Evolutionary conservation across 2,797 vertebrate genomes (phyloP).

Genomic region (Cossypha caffra): DNA sequence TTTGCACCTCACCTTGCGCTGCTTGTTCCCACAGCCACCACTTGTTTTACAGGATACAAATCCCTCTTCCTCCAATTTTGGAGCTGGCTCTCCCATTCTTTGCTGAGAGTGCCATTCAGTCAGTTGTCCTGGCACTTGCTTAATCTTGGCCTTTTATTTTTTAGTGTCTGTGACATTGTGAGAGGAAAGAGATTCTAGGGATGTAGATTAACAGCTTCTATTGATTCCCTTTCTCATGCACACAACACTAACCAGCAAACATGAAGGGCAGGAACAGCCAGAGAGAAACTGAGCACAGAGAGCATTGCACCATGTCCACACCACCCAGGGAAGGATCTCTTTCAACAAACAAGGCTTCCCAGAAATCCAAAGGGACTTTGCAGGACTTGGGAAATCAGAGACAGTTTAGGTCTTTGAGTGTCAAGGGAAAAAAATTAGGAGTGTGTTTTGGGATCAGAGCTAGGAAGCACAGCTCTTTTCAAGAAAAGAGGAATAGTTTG

Average conservation of each 20-base stretch:
- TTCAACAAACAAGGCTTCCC: not conserved
- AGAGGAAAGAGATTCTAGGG: not conserved
- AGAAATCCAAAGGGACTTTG: not conserved
- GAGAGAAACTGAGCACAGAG: not conserved
- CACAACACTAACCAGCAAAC: not conserved
- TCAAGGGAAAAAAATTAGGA: not conserved
- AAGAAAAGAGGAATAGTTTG: not conserved
- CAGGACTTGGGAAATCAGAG: not conserved
- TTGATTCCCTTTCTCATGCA: not conserved
- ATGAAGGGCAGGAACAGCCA: not conserved
- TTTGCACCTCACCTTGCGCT: accelerated
- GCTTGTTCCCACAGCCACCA: not conserved
- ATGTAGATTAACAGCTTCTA: not conserved
- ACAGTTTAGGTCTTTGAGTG: not conserved
- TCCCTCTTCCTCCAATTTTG: not conserved
- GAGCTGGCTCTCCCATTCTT: not conserved
- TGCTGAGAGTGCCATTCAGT: not conserved
- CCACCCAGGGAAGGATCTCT: not conserved
- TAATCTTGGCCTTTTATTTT: not conserved
- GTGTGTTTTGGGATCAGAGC: not conserved
- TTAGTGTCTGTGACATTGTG: not conserved
- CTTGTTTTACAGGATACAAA: not conserved
- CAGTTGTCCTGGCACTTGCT: not conserved
- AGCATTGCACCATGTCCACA: not conserved
- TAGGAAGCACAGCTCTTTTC: not conserved